These are phyloP conservation scores for Zaprionus nigranus DNA, from an alignment of 1,140 invertebrate genomes.

Conservation along the genomic window DNA sequence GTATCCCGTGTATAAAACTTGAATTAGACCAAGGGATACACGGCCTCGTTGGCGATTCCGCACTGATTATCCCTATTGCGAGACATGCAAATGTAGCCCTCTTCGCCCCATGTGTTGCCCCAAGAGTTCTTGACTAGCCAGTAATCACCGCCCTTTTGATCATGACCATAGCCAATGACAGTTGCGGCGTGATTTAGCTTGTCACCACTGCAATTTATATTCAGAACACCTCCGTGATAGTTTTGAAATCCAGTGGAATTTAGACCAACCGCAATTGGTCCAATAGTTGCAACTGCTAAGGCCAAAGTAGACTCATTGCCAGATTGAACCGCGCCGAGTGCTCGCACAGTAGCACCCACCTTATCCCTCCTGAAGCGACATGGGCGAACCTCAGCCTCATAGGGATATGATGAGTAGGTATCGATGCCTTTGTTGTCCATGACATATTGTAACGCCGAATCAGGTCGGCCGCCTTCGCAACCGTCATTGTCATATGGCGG, in stretches of 20 bases:
- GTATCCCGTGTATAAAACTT: neutral
- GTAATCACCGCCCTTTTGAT: slow-evolving; percentile 85
- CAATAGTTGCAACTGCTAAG: slow-evolving; percentile 76
- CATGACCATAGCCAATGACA: slow-evolving; percentile 91
- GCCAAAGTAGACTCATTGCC: slow-evolving; percentile 88
- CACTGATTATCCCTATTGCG: slow-evolving; percentile 83
- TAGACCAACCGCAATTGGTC: slow-evolving; percentile 23
- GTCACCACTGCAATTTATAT: slow-evolving; percentile 15
- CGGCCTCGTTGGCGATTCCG: neutral
- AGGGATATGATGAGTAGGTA: slow-evolving; percentile 89
- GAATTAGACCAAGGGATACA: slow-evolving; percentile 20
- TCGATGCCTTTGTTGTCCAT: slow-evolving; percentile 90
- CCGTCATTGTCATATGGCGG: slow-evolving; percentile 90
- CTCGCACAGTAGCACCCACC: slow-evolving; percentile 22
- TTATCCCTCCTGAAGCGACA: slow-evolving; percentile 21
- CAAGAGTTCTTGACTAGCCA: slow-evolving; percentile 89
- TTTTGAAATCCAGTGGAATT: neutral
- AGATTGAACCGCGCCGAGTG: slow-evolving; percentile 86
- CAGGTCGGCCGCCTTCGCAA: slow-evolving; percentile 89
- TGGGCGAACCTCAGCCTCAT: slow-evolving; percentile 87
- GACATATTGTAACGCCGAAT: slow-evolving; percentile 85
- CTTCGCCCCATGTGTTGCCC: slow-evolving; percentile 86
- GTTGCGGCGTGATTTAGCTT: slow-evolving; percentile 86
- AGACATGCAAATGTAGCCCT: slow-evolving; percentile 87
- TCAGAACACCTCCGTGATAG: slow-evolving; percentile 12